These are phyloP conservation scores for Emydocephalus ijimae DNA, from an alignment of 2,113 vertebrate species.

Conservation along the genomic window DNA sequence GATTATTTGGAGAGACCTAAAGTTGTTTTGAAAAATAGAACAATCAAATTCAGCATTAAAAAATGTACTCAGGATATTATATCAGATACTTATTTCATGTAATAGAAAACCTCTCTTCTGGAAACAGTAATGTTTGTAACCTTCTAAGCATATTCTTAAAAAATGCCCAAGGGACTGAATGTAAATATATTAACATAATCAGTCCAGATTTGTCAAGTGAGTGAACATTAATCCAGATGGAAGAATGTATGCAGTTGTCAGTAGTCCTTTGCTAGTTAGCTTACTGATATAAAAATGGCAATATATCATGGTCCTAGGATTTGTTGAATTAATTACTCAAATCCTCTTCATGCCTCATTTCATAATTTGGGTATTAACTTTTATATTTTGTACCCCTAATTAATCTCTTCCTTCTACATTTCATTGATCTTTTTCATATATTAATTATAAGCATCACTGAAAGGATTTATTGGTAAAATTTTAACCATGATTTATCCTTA, in stretches of 20 bases:
- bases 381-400: neutral
- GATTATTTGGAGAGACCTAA: neutral
- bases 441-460: neutral
- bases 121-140: neutral
- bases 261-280: conserved; percentile 7
- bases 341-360: conserved; percentile 6
- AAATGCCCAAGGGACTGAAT: neutral
- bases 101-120: neutral
- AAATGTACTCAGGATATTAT: neutral
- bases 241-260: neutral
- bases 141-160: neutral
- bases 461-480: neutral
- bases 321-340: neutral
- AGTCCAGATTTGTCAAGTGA: neutral
- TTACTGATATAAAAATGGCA: neutral
- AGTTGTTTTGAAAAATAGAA: neutral
- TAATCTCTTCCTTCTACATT: neutral
- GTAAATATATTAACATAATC: conserved; percentile 16
- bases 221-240: neutral
- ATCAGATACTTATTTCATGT: neutral
- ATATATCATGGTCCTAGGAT: neutral
- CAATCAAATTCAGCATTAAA: neutral
- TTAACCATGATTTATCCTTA: neutral
- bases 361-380: conserved; percentile 6
- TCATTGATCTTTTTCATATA: conserved; percentile 3